These are phyloP conservation scores for Menidia beryllina DNA, from an alignment of 2,113 vertebrate genomes.

Conservation along the genomic window DNA sequence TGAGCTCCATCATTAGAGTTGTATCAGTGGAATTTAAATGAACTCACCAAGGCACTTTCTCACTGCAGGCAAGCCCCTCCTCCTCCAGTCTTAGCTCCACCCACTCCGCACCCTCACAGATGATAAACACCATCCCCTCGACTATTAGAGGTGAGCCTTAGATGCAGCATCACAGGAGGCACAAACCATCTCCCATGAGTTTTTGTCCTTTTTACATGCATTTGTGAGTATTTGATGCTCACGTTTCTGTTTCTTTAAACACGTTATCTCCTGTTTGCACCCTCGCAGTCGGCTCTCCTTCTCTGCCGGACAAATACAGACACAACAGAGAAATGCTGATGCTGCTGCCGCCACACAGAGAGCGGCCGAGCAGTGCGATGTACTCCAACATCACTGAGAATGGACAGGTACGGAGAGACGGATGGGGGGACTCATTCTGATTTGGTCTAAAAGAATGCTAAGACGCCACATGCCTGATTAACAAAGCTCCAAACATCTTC, in stretches of 20 bases:
- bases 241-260: neutral
- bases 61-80: slow-evolving; percentile 91
- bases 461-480: neutral
- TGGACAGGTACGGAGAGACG: slow-evolving; percentile 85
- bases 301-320: slow-evolving; percentile 95
- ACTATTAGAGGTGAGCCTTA: slow-evolving; percentile 90
- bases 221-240: too few relatives aligned
- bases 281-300: slow-evolving; percentile 89
- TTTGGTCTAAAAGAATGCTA: neutral
- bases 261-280: neutral
- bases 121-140: slow-evolving; percentile 92
- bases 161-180: neutral
- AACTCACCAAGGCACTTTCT: neutral
- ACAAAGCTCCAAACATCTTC: too few relatives aligned
- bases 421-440: fast-evolving
- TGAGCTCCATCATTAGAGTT: neutral
- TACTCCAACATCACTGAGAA: slow-evolving; percentile 92
- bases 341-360: slow-evolving; percentile 91
- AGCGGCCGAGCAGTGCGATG: slow-evolving; percentile 95
- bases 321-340: slow-evolving; percentile 94
- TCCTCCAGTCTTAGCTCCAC: slow-evolving; percentile 97
- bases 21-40: neutral
- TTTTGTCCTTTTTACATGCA: neutral
- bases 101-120: slow-evolving; percentile 95
- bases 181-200: neutral